Evolutionary conservation across 2,888 invertebrate species (phyloP).

Genomic region (Leptinotarsa juncta): DNA sequence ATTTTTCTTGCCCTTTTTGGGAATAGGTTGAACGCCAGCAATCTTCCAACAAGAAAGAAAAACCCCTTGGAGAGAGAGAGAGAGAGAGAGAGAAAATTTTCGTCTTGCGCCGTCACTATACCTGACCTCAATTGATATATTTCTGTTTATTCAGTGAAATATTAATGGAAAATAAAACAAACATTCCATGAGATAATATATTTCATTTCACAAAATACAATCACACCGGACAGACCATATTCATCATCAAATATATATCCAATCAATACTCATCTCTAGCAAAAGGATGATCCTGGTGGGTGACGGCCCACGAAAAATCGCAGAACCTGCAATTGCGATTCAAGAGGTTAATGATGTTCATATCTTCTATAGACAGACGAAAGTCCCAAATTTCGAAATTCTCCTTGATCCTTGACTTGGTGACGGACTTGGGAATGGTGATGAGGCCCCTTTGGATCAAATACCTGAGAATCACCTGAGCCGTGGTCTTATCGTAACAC

Average conservation of each 20-base stretch:
- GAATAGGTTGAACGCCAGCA: too few relatives aligned
- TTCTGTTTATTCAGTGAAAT: too few relatives aligned
- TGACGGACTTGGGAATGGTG: constrained; percentile 87
- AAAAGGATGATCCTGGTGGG: constrained; percentile 53
- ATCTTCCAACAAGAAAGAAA: too few relatives aligned
- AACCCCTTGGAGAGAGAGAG: too few relatives aligned
- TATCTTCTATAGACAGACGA: constrained; percentile 73
- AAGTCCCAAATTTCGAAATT: constrained; percentile 83
- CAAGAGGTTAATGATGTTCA: constrained; percentile 74
- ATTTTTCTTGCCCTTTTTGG: too few relatives aligned
- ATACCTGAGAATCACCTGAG: constrained; percentile 76
- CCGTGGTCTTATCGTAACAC: constrained; percentile 75
- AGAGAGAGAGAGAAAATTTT: too few relatives aligned
- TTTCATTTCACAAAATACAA: not conserved
- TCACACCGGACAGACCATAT: not conserved
- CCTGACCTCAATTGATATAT: too few relatives aligned
- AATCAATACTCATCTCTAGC: constrained; percentile 47
- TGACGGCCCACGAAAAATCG: constrained; percentile 67
- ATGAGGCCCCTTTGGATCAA: constrained; percentile 58
- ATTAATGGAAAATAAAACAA: too few relatives aligned
- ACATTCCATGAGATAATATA: not conserved
- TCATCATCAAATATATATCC: constrained; percentile 13
- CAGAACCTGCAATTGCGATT: constrained; percentile 78
- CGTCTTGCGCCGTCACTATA: too few relatives aligned
- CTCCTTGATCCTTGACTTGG: constrained; percentile 74